phyloP scores from a whole-genome alignment of 2,797 vertebrate species.

The Pangasius mekongensis region DNA sequence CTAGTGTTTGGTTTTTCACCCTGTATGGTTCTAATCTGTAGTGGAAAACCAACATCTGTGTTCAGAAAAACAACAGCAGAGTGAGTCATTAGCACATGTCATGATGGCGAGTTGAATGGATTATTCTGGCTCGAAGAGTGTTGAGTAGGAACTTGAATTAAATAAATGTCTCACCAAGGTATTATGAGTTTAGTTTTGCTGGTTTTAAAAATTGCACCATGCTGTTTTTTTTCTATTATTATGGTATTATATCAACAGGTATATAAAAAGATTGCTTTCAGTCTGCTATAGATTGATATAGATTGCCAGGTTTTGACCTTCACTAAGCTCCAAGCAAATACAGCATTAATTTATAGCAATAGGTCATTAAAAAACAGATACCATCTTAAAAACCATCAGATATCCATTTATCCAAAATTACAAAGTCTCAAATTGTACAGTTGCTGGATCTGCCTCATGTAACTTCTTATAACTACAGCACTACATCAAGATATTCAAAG shows the following conservation, averaged over 20 bases:
- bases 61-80: neutral
- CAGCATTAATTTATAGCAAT: neutral
- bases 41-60: slow-evolving; percentile 1
- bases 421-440: neutral
- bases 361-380: neutral
- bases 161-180: neutral
- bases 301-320: neutral
- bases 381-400: neutral
- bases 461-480: too few species aligned
- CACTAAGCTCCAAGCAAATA: neutral
- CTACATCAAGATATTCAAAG: neutral
- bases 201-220: neutral
- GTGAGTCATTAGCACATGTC: slow-evolving; percentile 8
- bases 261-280: slow-evolving; percentile 28
- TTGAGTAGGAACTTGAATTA: neutral
- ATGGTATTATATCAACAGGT: neutral
- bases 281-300: slow-evolving; percentile 10
- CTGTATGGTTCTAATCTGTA: neutral
- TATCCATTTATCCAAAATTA: neutral
- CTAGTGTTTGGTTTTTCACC: neutral
- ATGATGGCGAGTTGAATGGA: neutral
- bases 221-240: slow-evolving; percentile 7
- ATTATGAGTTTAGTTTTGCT: neutral
- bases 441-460: neutral
- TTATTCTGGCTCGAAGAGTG: neutral